Evolutionary conservation across 1,140 invertebrate species (phyloP), one percentile per base, ranked within the genome.

Genomic region (Penaeus chinensis): DNA sequence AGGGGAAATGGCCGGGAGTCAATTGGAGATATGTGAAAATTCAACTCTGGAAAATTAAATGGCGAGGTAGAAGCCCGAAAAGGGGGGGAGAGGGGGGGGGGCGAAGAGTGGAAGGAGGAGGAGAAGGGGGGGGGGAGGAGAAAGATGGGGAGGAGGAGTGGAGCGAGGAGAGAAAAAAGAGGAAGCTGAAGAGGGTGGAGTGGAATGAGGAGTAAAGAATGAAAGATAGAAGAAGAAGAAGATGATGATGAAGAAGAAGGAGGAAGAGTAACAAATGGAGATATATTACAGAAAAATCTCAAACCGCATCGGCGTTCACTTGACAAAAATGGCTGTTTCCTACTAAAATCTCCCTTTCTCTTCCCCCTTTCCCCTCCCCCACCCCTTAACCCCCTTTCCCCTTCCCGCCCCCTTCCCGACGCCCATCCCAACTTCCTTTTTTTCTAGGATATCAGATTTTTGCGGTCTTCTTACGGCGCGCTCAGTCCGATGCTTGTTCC

Each of bases 21-120:
- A 85, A 85, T 85, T 78, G 84, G 78, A 85, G 78, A 85, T 79
- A 85, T 85, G 27, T 85, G 84, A 85, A 85, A 85, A 85, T 85
- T 85, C 84, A 37, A 85, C 84, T 77, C 74, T 79, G 84, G 84
- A 85, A 85, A 85, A 85, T 85, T 85, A 85, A 85, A 85, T 85
- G 84, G 84, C 74, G 32, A 79, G 76, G 74, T 79, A 32, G 84
- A 85, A 79, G 84, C 60, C 69, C 66, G n/a, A 61, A 37, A 78
- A 69, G 74, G 83, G 42, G 83, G 60, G 76, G 71, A 22, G 42
- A 32, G 37, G 32, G 19, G 32, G n/a, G n/a, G 47, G 47, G 37
- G 42, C 4, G 76, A 20, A 42, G 24, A 20, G 42, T 22, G 76
- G 42, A 22, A 71, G 32, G 16, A 32, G 32, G 32, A 32, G 66